Conservation (phyloP, 2,797 vertebrate genomes). For the Labeo calbasu region DNA sequence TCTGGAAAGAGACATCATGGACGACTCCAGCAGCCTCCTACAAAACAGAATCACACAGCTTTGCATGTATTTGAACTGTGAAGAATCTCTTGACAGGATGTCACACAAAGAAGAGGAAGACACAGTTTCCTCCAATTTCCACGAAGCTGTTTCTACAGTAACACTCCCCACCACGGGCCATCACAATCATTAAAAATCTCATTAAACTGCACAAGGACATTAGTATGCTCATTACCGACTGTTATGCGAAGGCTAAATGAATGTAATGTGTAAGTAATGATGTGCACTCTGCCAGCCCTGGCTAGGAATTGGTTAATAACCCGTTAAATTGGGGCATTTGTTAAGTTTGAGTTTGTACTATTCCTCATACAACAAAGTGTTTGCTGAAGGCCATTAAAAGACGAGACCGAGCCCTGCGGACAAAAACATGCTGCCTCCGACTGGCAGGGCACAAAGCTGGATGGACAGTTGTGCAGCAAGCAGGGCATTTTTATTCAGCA, state of each 20-base stretch:
- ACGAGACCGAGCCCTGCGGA: background rate
- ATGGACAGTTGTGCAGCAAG: slow-evolving; percentile 18
- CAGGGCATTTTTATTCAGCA: slow-evolving; percentile 28
- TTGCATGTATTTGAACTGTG: background rate
- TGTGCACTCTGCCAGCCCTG: slow-evolving; percentile 27
- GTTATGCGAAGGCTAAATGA: slow-evolving; percentile 42
- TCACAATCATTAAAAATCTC: slow-evolving; percentile 53
- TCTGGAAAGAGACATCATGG: slow-evolving; percentile 85
- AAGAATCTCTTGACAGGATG: background rate
- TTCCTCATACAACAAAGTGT: slow-evolving; percentile 19
- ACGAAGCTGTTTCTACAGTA: slow-evolving; percentile 17
- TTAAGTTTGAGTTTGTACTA: slow-evolving; percentile 17
- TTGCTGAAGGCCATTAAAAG: slow-evolving; percentile 26
- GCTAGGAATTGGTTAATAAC: slow-evolving; percentile 47
- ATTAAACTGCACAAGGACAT: slow-evolving; percentile 49
- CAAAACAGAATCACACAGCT: slow-evolving; percentile 52
- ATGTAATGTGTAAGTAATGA: slow-evolving; percentile 49
- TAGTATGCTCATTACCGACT: slow-evolving; percentile 43
- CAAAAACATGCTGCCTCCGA: slow-evolving; percentile 8
- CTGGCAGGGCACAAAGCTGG: slow-evolving; percentile 29
- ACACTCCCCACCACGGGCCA: background rate
- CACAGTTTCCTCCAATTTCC: slow-evolving; percentile 4
- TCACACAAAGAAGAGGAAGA: background rate
- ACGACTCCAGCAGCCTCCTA: slow-evolving; percentile 87
- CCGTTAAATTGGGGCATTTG: slow-evolving; percentile 45